phyloP scores from a whole-genome alignment of 2,797 vertebrate genomes.

The Sebastes reedi region DNA sequence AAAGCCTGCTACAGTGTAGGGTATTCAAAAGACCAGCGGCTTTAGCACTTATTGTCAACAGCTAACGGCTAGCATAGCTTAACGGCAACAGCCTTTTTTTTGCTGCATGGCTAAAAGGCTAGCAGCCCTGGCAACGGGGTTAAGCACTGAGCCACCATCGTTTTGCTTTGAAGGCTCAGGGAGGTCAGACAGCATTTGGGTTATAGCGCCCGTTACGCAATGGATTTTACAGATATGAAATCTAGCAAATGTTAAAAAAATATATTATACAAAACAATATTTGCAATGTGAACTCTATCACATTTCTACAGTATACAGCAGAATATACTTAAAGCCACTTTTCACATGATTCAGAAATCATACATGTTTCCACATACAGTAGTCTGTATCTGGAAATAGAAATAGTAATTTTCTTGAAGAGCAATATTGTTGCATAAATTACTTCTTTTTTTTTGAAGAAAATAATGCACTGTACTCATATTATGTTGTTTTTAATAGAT shows the following conservation, averaged over 20 bases:
- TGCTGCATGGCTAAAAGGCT: constrained; percentile 55
- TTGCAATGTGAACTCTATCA: not conserved
- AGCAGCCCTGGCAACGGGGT: constrained; percentile 40
- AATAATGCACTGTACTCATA: not conserved
- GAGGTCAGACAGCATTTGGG: constrained; percentile 31
- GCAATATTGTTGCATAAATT: not conserved
- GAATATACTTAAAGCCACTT: not conserved
- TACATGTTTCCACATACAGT: not conserved
- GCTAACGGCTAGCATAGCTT: constrained; percentile 43
- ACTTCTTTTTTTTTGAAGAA: not conserved
- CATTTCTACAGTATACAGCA: not conserved
- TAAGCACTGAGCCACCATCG: constrained; percentile 24
- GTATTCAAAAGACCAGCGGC: constrained; percentile 51
- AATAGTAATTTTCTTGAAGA: not conserved
- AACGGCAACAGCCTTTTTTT: constrained; percentile 37
- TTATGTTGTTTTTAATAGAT: not conserved
- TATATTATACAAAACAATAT: too few relatives aligned
- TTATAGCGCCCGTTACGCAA: constrained; percentile 1
- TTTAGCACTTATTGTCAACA: constrained; percentile 55
- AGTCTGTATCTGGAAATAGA: not conserved
- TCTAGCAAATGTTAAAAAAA: not conserved
- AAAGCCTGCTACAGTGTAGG: constrained; percentile 34
- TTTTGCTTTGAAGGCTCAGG: constrained; percentile 16
- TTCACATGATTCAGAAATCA: not conserved
- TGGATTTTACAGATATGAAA: constrained; percentile 8